Conservation (phyloP, 2,797 vertebrate species). For the Lepilemur ruficaudatus region DNA sequence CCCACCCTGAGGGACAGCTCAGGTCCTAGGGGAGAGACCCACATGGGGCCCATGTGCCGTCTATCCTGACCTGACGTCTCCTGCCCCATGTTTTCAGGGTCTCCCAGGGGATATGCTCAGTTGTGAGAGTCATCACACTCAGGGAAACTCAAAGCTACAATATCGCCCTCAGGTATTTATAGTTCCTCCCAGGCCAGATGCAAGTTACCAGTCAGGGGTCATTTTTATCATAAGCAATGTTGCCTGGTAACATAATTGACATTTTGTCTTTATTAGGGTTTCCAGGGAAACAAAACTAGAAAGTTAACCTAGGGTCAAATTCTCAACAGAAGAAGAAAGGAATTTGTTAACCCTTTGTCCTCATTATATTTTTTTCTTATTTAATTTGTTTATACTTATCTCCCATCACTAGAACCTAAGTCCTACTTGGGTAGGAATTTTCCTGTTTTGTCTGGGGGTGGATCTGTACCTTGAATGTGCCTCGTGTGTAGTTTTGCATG, state of each 20-base stretch:
- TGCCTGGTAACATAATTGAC: background rate
- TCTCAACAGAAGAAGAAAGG: background rate
- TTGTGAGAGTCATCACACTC: background rate
- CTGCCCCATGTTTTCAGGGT: background rate
- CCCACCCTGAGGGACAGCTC: background rate
- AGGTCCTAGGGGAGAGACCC: background rate
- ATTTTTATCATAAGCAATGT: background rate
- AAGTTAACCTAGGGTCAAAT: conserved; percentile 28
- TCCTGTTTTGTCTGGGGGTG: background rate
- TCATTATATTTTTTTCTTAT: background rate
- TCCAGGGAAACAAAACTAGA: conserved; percentile 26
- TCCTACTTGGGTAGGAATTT: background rate
- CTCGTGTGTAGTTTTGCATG: background rate
- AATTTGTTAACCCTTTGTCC: background rate
- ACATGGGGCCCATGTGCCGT: background rate
- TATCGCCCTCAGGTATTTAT: background rate
- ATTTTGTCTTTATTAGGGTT: conserved; percentile 44
- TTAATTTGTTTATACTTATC: background rate
- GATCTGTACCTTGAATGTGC: background rate
- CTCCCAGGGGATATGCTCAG: background rate
- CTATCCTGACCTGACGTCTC: background rate
- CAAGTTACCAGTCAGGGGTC: background rate
- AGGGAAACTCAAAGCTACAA: background rate
- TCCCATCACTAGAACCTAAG: background rate
- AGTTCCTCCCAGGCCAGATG: background rate